Evolutionary conservation across 2,113 vertebrate genomes (phyloP), one percentile per base, ranked within the genome.

Genomic region (Delphinus delphis): DNA sequence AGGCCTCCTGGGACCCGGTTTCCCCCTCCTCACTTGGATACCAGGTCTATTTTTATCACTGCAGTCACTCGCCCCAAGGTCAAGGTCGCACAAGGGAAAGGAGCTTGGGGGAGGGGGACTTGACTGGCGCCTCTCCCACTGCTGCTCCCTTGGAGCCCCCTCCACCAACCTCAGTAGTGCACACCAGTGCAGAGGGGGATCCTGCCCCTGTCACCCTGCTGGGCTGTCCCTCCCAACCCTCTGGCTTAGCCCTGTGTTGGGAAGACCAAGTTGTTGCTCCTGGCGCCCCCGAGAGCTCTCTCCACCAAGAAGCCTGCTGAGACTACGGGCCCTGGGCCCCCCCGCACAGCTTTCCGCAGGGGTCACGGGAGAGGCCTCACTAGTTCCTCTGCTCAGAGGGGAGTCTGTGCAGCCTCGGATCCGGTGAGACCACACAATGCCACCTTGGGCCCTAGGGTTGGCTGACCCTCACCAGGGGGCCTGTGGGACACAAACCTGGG

Each of bases 41-140:
- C 62, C 85, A 90, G 53, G 7, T 82, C 96, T 98, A 98, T 97
- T 97, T 97, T 98, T 97, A 82, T 77, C 85, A n/a, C 44, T 12
- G 70, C 21, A 67, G 81, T 91, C 96, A 97, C 63, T 94, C 6
- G 23, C n/a, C 60, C 86, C 88, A 93, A 97, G 82, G 96, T 98
- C 97, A 97, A 97, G 93, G 88, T 88, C 81, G 1, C 26, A 67
- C 3, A 12, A 94, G 65, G 81, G 53, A 96, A 94, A 81, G 89
- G 55, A 96, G 36, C 53, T 47, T 50, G 70, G 80, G 71, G 71
- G 71, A 50, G 81, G 65, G 93, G 94, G 47, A 31, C n/a, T 6
- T 8, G n/a, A 25, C 76, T 58, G 73, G 73, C 4, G 0, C 21
- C 44, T 47, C 2, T 17, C 70, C 36, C 25, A 6, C 41, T 20